phyloP scores from a whole-genome alignment of 2,113 vertebrate genomes.

The Corythoichthys haematopterus region DNA sequence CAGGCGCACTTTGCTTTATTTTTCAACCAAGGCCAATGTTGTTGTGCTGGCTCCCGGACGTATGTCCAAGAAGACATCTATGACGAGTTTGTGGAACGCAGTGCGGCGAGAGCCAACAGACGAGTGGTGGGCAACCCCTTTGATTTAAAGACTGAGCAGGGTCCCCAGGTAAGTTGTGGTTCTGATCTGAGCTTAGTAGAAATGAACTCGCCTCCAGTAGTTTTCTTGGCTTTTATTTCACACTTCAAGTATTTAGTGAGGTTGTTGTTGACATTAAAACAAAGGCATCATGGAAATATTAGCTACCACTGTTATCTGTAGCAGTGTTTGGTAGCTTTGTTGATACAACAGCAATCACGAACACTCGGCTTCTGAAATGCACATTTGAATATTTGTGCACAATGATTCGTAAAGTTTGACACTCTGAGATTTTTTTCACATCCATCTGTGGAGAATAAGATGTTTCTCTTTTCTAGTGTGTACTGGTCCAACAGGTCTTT shows the following conservation, averaged over 20 bases:
- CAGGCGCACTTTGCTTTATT: conserved; percentile 92
- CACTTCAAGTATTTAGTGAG: not conserved
- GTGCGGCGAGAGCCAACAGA: conserved; percentile 78
- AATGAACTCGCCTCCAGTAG: no score
- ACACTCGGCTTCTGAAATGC: no score
- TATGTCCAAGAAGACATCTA: conserved; percentile 91
- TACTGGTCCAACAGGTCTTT: not conserved
- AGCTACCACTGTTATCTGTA: no score
- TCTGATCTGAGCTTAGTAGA: not conserved
- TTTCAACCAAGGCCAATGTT: conserved; percentile 99
- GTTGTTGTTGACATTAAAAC: not conserved
- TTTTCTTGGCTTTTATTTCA: no score
- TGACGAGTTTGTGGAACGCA: conserved; percentile 86
- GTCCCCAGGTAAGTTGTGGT: conserved; percentile 81
- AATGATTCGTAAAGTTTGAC: no score
- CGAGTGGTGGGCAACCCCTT: conserved; percentile 93
- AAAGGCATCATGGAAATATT: no score
- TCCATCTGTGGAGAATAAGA: no score
- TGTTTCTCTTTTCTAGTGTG: not conserved
- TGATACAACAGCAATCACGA: no score
- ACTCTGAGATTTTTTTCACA: no score
- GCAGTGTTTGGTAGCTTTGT: no score
- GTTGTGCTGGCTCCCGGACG: conserved; percentile 87
- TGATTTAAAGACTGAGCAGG: conserved; percentile 86
- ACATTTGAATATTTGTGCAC: no score